phyloP scores from a whole-genome alignment of 2,888 invertebrate genomes.

The Macaria liturata region DNA sequence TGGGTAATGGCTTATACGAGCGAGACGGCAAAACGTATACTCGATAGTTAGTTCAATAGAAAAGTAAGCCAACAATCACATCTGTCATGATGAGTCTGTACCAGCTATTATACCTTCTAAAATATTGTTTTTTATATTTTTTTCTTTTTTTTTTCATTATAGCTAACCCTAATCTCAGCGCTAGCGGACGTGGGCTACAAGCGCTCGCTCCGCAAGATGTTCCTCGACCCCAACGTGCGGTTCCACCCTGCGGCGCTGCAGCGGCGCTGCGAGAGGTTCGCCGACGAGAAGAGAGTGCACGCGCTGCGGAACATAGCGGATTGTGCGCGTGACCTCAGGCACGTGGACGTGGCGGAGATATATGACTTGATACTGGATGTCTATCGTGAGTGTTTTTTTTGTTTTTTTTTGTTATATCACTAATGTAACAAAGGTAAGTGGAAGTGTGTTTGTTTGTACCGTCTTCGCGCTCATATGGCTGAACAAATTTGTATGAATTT shows the following conservation, averaged over 20 bases:
- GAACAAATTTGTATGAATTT: too few species aligned
- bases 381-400: slow-evolving; percentile 81
- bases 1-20: too few species aligned
- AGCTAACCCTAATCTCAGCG: slow-evolving; percentile 76
- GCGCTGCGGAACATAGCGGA: slow-evolving; percentile 63
- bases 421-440: too few species aligned
- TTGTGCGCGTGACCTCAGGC: slow-evolving; percentile 56
- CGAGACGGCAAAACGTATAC: too few species aligned
- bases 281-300: slow-evolving; percentile 60
- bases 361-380: slow-evolving; percentile 77
- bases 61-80: too few species aligned
- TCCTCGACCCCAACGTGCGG: slow-evolving; percentile 79
- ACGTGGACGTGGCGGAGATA: slow-evolving; percentile 63
- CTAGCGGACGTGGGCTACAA: slow-evolving; percentile 80
- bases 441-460: too few species aligned
- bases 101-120: too few species aligned
- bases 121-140: too few species aligned
- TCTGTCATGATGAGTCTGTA: too few species aligned
- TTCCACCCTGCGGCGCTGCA: slow-evolving; percentile 78
- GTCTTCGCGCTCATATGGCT: too few species aligned
- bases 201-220: slow-evolving; percentile 72
- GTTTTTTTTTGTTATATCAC: too few species aligned
- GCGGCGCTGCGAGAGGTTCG: slow-evolving; percentile 78
- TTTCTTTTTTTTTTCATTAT: slow-evolving; percentile 17
- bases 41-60: too few species aligned